phyloP scores from a whole-genome alignment of 2,797 vertebrate genomes.

The Poecilia velifera region DNA sequence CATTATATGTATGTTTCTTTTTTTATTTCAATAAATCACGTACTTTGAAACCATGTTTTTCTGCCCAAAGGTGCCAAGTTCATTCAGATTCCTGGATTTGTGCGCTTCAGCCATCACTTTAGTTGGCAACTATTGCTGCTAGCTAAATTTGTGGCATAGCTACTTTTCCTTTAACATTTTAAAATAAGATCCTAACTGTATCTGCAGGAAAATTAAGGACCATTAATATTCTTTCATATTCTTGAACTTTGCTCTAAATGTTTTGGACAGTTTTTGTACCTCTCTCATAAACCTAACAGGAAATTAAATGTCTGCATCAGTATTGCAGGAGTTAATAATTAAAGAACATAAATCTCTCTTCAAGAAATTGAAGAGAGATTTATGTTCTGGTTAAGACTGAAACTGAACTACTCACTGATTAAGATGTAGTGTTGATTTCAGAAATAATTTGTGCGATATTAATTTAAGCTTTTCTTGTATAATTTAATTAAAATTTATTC shows the following conservation, averaged over 20 bases:
- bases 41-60: neutral
- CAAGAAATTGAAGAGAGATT: neutral
- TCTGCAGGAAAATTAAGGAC: neutral
- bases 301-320: neutral
- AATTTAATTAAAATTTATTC: neutral
- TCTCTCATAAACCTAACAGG: neutral
- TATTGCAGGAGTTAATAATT: neutral
- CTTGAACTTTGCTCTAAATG: neutral
- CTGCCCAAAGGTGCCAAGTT: neutral
- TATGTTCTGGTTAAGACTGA: neutral
- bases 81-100: neutral
- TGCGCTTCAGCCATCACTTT: neutral
- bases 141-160: neutral
- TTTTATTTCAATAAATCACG: neutral
- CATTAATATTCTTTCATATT: neutral
- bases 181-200: neutral
- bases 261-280: neutral
- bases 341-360: neutral
- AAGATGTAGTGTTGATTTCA: neutral
- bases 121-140: too few relatives aligned
- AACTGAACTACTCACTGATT: neutral
- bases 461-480: neutral
- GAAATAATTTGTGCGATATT: neutral
- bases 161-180: neutral
- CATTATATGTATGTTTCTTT: neutral